Evolutionary conservation across 2,888 invertebrate genomes (phyloP), one percentile per base, ranked within the genome.

Genomic region (Dryadula phaetusa): DNA sequence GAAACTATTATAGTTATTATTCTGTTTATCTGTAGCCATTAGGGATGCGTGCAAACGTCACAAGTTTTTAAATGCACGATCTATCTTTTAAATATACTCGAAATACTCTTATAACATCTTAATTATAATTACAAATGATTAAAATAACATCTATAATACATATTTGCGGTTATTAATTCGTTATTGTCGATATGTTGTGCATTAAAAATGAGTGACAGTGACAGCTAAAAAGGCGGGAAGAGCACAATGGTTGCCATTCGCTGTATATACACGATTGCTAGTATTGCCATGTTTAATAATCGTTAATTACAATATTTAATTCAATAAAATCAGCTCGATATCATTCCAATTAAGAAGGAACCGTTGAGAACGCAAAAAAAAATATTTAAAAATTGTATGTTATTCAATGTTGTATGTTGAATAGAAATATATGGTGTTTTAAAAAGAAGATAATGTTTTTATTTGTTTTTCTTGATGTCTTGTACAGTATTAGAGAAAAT

Each of bases 401-500:
- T 85, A 86, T 85, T 87, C 87, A 86, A 85, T 90, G 86, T 88
- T 87, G 85, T 85, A 86, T 86, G 88, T 88, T 90, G 84, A 83
- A 87, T 89, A 88, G 86, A 88, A 86, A 88, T 88, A 87, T 86
- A 86, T 83, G 86, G 86, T 82, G 82, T 85, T 88, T 84, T 78
- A 84, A 83, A 85, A 84, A 74, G 73, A 75, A 79, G 62, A 75
- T 82, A 80, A 81, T 82, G 79, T 84, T 85, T 86, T 87, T 84
- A 81, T 83, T 80, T 77, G 69, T 47, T 71, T 77, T 72, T 79
- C 76, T 75, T 81, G 76, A 79, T 79, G 79, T 79, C 82, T 44
- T 87, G 83, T 86, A 87, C 88, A 89, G 86, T 90, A 88, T 89
- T 90, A 90, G 89, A 86, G 79, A 72, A 85, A 89, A 90, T 90